A percentile compares a stretch with the other conserved stretches of the same genome.
Conservation (phyloP, 2,888 invertebrate species). For the Drosophila longiperda region DNA sequence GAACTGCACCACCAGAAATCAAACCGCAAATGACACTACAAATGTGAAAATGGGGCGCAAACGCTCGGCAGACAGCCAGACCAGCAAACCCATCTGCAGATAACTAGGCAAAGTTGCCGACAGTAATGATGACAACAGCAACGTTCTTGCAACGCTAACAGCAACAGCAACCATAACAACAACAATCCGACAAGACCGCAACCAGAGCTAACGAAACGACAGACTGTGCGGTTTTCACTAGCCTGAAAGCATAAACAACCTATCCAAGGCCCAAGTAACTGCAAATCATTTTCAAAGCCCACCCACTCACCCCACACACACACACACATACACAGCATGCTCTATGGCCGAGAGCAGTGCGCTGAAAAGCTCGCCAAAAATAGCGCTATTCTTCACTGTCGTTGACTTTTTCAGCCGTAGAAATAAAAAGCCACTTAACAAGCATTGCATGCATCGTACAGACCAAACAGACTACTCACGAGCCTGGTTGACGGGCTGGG, state of each 20-base stretch:
- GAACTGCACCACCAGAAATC: conserved; percentile 51
- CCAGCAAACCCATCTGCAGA: conserved; percentile 23
- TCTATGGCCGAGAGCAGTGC: conserved; percentile 9
- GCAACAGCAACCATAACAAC: conserved; percentile 25
- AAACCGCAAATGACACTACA: conserved; percentile 72
- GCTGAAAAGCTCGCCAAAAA: conserved; percentile 35
- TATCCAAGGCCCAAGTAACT: conserved; percentile 59
- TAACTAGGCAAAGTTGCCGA: conserved; percentile 55
- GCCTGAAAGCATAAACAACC: conserved; percentile 57
- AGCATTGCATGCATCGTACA: conserved; percentile 35
- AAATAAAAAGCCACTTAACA: conserved; percentile 70
- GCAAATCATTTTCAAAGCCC: conserved; percentile 55
- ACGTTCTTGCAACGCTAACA: conserved; percentile 32
- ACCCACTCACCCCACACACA: conserved; percentile 5
- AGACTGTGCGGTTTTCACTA: conserved; percentile 42
- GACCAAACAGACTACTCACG: conserved; percentile 11
- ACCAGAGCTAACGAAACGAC: conserved; percentile 52
- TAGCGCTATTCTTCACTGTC: conserved; percentile 42
- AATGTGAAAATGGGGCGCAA: conserved; percentile 55
- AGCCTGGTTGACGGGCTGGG: neutral
- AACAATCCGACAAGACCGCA: conserved; percentile 41
- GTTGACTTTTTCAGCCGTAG: conserved; percentile 53
- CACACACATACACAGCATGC: conserved; percentile 15
- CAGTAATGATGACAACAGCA: conserved; percentile 73
- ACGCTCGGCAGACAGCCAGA: conserved; percentile 3